These are phyloP conservation scores for Pagetopsis macropterus DNA, from an alignment of 2,797 vertebrate genomes.

Conservation along the genomic window DNA sequence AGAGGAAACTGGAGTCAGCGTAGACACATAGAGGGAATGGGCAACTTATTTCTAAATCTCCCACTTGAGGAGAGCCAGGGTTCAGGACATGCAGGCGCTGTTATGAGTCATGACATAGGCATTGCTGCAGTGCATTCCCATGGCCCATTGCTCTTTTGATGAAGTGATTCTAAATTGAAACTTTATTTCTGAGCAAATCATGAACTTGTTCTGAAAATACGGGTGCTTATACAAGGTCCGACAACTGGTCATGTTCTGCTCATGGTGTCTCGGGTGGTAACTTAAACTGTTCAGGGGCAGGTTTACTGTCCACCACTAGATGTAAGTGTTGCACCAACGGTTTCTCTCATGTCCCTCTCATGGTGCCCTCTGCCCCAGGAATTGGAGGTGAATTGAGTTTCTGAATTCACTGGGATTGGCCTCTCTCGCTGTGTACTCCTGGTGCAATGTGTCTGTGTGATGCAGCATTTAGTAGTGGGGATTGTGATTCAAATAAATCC, in stretches of 20 bases:
- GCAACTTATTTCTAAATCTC: slow-evolving; percentile 64
- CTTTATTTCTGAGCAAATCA: slow-evolving; percentile 67
- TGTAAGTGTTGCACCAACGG: slow-evolving; percentile 71
- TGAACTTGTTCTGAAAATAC: slow-evolving; percentile 56
- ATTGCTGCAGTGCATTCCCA: slow-evolving; percentile 47
- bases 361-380: not conserved
- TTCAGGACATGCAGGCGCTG: slow-evolving; percentile 57
- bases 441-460: slow-evolving; percentile 12
- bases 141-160: slow-evolving; percentile 53
- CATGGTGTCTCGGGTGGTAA: slow-evolving; percentile 6
- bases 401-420: slow-evolving; percentile 20
- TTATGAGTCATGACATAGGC: slow-evolving; percentile 68
- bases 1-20: slow-evolving; percentile 64
- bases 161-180: slow-evolving; percentile 67
- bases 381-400: slow-evolving; percentile 12
- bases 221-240: slow-evolving; percentile 41
- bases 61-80: slow-evolving; percentile 46
- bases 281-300: slow-evolving; percentile 26
- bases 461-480: slow-evolving; percentile 18
- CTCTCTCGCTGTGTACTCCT: not conserved
- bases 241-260: too few relatives aligned
- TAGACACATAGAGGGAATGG: slow-evolving; percentile 51
- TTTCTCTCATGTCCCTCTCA: not conserved
- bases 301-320: slow-evolving; percentile 66
- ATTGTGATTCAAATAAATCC: slow-evolving; percentile 33